Evolutionary conservation across 2,797 vertebrate genomes (phyloP), one percentile per base, ranked within the genome.

Genomic region (Spondyliosoma cantharus): DNA sequence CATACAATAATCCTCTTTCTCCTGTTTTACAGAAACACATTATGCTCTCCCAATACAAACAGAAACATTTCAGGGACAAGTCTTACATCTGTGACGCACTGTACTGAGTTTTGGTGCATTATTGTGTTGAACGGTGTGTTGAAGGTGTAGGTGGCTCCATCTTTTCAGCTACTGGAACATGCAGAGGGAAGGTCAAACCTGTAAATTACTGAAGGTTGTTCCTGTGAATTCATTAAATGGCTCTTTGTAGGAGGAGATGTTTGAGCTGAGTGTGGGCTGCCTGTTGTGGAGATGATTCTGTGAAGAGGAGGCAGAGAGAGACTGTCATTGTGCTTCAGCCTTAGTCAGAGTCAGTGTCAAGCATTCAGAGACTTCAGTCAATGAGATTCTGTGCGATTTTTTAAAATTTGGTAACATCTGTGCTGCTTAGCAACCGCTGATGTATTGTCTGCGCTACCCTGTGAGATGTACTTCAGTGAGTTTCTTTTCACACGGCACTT

Each of bases 281-380:
- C 16, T 56, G 19, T 53, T 79, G n/a, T 13, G 20, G 17, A 75
- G 61, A 84, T 81, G 86, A 68, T 42, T 83, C 64, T 81, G 46
- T 60, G 48, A 19, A 66, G 74, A 76, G 68, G 74, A 75, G 67
- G 72, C 53, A 74, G 67, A 73, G 7, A 71, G 19, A 24, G 49
- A 52, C 25, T 1, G 58, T 27, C 61, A n/a, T 50, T 71, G 60
- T 65, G 49, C 29, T 12, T 67, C 48, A 61, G 12, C 15, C 29
- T 73, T 54, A 4, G 27, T 69, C 29, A 1, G 17, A 64, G 46
- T 42, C 32, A 54, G 11, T 50, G 57, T 62, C 60, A 17, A 70
- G 14, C 24, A 13, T 74, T 43, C 14, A 50, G 45, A 46, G 2
- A 48, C 22, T 25, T 50, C 16, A 57, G 8, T 24, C 14, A 6